phyloP scores from a whole-genome alignment of 2,113 vertebrate species.

The Nesospiza acunhae region DNA sequence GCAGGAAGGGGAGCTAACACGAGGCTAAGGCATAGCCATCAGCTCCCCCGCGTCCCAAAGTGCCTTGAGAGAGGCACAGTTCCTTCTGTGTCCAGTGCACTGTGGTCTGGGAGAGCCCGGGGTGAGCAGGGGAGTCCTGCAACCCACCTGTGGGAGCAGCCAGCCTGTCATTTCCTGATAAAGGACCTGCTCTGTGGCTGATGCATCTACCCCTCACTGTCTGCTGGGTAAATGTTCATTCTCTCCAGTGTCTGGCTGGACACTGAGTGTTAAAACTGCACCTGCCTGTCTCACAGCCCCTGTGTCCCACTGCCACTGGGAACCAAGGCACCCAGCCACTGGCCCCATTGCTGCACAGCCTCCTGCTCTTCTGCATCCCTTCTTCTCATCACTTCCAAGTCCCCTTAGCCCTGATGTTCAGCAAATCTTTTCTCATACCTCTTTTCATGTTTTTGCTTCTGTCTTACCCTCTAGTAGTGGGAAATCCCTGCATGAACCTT shows the following conservation, averaged over 20 bases:
- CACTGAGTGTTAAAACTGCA: not conserved
- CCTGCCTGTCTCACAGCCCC: not conserved
- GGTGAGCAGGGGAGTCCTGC: not conserved
- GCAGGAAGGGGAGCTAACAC: not conserved
- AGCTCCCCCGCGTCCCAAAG: not conserved
- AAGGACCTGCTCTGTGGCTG: not conserved
- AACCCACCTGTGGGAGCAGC: not conserved
- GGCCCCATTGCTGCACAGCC: fast-evolving
- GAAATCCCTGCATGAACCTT: not conserved
- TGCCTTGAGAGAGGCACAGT: not conserved
- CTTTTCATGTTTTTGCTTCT: not conserved
- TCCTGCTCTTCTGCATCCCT: not conserved
- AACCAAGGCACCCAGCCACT: fast-evolving
- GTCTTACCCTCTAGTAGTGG: fast-evolving
- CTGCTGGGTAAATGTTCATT: fast-evolving
- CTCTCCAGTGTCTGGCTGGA: not conserved
- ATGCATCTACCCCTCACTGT: fast-evolving
- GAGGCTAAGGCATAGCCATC: not conserved
- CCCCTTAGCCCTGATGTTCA: not conserved
- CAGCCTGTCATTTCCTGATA: not conserved
- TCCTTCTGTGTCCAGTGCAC: not conserved
- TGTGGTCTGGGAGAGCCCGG: not conserved
- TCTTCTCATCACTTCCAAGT: not conserved
- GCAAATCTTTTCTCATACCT: not conserved
- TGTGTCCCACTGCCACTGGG: not conserved